phyloP scores from a whole-genome alignment of 2,797 vertebrate species.

The Enoplosus armatus region DNA sequence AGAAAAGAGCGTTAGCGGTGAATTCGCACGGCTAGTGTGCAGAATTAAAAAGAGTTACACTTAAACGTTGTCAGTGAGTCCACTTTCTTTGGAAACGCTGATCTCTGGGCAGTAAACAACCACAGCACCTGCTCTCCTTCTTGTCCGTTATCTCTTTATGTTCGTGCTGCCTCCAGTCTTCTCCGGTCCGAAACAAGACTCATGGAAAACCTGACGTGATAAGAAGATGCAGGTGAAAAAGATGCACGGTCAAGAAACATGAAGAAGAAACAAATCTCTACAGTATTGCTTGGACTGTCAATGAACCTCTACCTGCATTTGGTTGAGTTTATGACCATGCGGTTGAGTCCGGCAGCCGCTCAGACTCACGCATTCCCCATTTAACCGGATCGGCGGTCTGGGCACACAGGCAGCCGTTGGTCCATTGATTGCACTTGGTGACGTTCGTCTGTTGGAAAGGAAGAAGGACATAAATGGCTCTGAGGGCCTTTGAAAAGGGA shows the following conservation, averaged over 20 bases:
- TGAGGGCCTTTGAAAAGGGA: slow-evolving; percentile 28
- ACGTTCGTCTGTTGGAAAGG: slow-evolving; percentile 8
- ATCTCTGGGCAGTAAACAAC: background rate
- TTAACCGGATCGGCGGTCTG: background rate
- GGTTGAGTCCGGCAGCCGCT: background rate
- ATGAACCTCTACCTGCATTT: background rate
- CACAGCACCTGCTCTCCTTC: background rate
- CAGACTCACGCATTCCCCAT: background rate
- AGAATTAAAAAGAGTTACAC: background rate
- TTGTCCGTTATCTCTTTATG: background rate
- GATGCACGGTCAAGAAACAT: background rate
- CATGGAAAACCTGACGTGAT: too few species aligned
- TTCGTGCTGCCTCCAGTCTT: background rate
- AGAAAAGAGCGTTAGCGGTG: background rate
- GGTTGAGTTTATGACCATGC: background rate
- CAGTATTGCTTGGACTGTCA: background rate
- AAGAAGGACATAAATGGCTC: slow-evolving; percentile 23
- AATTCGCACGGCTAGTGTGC: slow-evolving; percentile 1
- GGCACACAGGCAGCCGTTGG: background rate
- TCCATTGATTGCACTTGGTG: slow-evolving; percentile 30
- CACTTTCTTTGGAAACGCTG: background rate
- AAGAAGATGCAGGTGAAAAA: background rate
- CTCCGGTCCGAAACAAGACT: too few species aligned
- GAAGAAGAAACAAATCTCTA: background rate
- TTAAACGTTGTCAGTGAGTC: background rate